Percentiles rank a stretch among this genome's conserved stretches.
Conservation (phyloP, 2,888 invertebrate species). For the Acrobasis consociella region DNA sequence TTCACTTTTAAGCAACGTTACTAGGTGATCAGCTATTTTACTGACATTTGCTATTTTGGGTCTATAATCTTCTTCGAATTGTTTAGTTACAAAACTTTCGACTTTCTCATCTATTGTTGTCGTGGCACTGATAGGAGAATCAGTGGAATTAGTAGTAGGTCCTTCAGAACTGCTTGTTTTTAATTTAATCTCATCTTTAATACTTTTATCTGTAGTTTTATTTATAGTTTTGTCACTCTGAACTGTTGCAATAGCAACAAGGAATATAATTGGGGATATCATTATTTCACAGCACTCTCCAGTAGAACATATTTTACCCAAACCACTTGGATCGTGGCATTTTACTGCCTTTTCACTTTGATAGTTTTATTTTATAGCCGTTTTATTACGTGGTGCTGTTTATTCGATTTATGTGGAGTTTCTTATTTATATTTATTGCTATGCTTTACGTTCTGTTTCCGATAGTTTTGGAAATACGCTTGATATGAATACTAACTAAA, state of each 20-base stretch:
- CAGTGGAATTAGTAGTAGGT: no score
- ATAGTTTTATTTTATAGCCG: slow-evolving; percentile 17
- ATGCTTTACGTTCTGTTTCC: background rate
- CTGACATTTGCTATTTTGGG: slow-evolving; percentile 27
- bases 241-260: background rate
- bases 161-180: no score
- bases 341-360: slow-evolving; percentile 16
- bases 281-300: background rate
- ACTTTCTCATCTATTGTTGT: background rate
- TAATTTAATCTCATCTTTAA: slow-evolving; percentile 17
- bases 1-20: slow-evolving; percentile 37
- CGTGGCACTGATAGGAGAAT: no score
- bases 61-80: slow-evolving; percentile 21
- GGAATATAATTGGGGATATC: slow-evolving; percentile 1
- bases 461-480: background rate
- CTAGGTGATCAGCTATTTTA: slow-evolving; percentile 42
- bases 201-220: background rate
- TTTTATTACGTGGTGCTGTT: slow-evolving; percentile 9
- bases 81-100: slow-evolving; percentile 22
- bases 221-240: slow-evolving; percentile 2
- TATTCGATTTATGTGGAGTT: slow-evolving; percentile 10
- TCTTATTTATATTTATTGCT: slow-evolving; percentile 6
- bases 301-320: slow-evolving; percentile 11
- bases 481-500: no score
- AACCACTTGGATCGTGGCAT: slow-evolving; percentile 11